phyloP scores from a whole-genome alignment of 2,888 invertebrate genomes.

The Erpobdella octoculata region DNA sequence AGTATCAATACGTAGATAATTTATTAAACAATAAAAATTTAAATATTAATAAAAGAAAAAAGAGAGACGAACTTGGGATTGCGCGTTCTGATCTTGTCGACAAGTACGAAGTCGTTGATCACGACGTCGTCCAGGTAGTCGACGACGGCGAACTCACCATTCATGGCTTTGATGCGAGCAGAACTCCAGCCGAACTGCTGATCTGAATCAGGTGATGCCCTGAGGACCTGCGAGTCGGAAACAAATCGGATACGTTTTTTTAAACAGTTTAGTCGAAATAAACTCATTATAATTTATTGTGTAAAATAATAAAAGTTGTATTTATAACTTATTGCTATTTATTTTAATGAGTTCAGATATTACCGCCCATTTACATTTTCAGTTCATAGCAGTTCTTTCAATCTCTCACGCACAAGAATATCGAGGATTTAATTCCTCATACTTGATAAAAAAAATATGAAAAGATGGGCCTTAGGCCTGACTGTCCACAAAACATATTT shows the following conservation, averaged over 20 bases:
- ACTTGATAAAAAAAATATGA: too few species aligned
- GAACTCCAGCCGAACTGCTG: slow-evolving; percentile 94
- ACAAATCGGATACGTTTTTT: not conserved
- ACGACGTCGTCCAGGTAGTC: slow-evolving; percentile 75
- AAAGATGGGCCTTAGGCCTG: too few species aligned
- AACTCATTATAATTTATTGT: not conserved
- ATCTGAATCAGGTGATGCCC: slow-evolving; percentile 79
- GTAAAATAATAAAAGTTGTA: too few species aligned
- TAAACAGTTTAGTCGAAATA: too few species aligned
- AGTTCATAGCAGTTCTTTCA: not conserved
- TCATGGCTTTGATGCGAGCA: slow-evolving; percentile 87
- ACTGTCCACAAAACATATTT: too few species aligned
- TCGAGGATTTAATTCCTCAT: too few species aligned
- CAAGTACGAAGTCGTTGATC: slow-evolving; percentile 85
- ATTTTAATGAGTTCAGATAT: too few species aligned
- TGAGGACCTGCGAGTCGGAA: slow-evolving; percentile 60
- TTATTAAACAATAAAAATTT: not conserved
- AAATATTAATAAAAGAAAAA: not conserved
- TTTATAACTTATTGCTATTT: too few species aligned
- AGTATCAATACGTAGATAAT: not conserved
- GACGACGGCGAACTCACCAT: slow-evolving; percentile 86
- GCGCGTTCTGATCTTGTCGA: slow-evolving; percentile 76
- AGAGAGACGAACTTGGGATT: slow-evolving; percentile 61
- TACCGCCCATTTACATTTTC: too few species aligned
- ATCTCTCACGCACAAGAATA: too few species aligned